phyloP scores from a whole-genome alignment of 2,888 invertebrate species.

The Elmis aenea region DNA sequence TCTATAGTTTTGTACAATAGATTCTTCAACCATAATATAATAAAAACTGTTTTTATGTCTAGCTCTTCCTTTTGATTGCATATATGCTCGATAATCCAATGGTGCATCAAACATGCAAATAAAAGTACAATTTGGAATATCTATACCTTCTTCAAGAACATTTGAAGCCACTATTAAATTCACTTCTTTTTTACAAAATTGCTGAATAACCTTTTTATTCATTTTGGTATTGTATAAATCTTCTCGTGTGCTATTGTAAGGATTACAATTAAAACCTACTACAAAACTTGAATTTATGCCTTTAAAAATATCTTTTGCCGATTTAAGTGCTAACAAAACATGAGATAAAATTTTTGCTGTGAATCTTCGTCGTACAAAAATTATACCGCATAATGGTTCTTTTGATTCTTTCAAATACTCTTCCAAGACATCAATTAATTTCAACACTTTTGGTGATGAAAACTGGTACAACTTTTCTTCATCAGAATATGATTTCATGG shows the following conservation, averaged over 20 bases:
- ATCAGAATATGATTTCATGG: constrained; percentile 47
- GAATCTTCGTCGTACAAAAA: constrained; percentile 69
- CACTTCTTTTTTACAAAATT: constrained; percentile 54
- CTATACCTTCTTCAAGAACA: constrained; percentile 87
- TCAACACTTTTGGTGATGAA: constrained; percentile 61
- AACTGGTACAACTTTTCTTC: constrained; percentile 51
- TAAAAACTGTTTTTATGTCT: constrained; percentile 59
- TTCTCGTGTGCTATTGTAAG: constrained; percentile 55
- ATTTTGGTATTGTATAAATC: constrained; percentile 46
- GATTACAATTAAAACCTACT: constrained; percentile 61
- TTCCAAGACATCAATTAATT: constrained; percentile 58
- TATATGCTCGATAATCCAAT: constrained; percentile 71
- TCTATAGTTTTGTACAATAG: constrained; percentile 33
- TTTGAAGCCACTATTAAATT: constrained; percentile 71
- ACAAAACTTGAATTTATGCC: constrained; percentile 67
- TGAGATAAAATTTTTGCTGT: constrained; percentile 72
- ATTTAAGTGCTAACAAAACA: constrained; percentile 53
- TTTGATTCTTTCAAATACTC: constrained; percentile 48
- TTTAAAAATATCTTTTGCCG: constrained; percentile 48
- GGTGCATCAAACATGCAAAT: constrained; percentile 72
- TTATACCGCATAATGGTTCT: constrained; percentile 59
- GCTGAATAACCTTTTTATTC: constrained; percentile 51
- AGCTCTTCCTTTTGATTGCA: constrained; percentile 89
- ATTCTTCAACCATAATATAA: constrained; percentile 50
- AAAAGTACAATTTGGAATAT: constrained; percentile 75